These are phyloP conservation scores for Eretmocerus hayati DNA, from an alignment of 2,888 invertebrate genomes.

Conservation along the genomic window DNA sequence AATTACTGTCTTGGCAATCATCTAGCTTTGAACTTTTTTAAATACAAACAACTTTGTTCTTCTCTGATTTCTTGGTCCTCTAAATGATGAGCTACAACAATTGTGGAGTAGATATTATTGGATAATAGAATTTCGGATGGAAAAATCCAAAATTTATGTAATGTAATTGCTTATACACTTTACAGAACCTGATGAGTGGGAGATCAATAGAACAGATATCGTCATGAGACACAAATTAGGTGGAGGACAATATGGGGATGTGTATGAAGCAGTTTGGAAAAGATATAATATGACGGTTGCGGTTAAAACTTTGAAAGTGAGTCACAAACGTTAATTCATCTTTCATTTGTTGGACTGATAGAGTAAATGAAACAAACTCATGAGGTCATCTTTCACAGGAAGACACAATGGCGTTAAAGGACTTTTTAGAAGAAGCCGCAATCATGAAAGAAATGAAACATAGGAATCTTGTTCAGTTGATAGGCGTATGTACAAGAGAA, in stretches of 20 bases:
- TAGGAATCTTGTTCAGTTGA: slow-evolving; percentile 93
- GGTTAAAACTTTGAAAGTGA: slow-evolving; percentile 90
- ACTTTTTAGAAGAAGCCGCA: slow-evolving; percentile 96
- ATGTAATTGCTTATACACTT: too few species aligned
- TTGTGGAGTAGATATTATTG: too few species aligned
- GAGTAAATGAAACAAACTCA: slow-evolving; percentile 5
- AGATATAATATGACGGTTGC: slow-evolving; percentile 92
- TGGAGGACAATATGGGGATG: slow-evolving; percentile 91
- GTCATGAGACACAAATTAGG: slow-evolving; percentile 97
- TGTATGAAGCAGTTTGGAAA: slow-evolving; percentile 97
- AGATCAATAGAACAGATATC: slow-evolving; percentile 95
- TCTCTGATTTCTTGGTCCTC: too few species aligned
- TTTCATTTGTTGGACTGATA: too few species aligned
- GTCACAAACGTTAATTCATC: slow-evolving; percentile 6
- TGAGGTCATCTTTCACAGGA: slow-evolving; percentile 52
- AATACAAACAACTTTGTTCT: too few species aligned
- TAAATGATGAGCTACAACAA: too few species aligned
- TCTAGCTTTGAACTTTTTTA: too few species aligned
- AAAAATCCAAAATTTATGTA: too few species aligned
- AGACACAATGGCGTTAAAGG: slow-evolving; percentile 98
- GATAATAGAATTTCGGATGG: too few species aligned
- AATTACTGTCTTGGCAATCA: too few species aligned
- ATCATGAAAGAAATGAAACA: slow-evolving; percentile 99
- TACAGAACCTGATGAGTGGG: slow-evolving; percentile 94
- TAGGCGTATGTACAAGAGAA: slow-evolving; percentile 97